These are phyloP conservation scores for Knipowitschia caucasica DNA, from an alignment of 2,797 vertebrate genomes.

Conservation along the genomic window DNA sequence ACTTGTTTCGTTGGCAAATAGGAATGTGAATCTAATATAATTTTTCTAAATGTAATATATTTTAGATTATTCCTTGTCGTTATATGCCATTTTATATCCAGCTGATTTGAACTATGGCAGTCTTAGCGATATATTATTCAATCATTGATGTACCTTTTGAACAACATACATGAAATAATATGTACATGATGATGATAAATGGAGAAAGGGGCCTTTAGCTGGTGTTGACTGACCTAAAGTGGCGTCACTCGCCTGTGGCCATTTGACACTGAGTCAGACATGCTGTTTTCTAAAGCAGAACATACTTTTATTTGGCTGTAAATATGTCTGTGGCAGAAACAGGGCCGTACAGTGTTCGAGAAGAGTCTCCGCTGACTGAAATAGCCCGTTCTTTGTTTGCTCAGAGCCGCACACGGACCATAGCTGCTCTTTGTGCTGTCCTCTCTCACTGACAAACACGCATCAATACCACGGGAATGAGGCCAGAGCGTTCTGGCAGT, in stretches of 20 bases:
- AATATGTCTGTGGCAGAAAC: slow-evolving; percentile 62
- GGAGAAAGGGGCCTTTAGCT: slow-evolving; percentile 4
- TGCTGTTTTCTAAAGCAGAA: slow-evolving; percentile 53
- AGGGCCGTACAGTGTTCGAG: slow-evolving; percentile 64
- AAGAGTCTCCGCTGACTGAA: slow-evolving; percentile 59
- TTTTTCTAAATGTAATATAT: no score
- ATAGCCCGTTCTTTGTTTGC: slow-evolving; percentile 67
- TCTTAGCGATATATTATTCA: no score
- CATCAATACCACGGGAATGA: slow-evolving; percentile 71
- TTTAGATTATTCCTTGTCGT: no score
- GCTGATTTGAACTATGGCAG: no score
- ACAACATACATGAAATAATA: not conserved
- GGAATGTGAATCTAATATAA: no score
- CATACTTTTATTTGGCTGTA: slow-evolving; percentile 57
- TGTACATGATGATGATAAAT: not conserved
- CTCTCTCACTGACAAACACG: slow-evolving; percentile 70
- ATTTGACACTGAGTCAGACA: slow-evolving; percentile 47
- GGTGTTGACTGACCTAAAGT: slow-evolving; percentile 16
- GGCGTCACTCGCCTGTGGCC: slow-evolving; percentile 33
- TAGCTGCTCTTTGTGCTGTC: slow-evolving; percentile 62
- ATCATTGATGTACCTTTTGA: no score
- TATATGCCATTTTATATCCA: no score
- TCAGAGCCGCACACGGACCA: slow-evolving; percentile 54
- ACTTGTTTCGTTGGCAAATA: no score
- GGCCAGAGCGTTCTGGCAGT: slow-evolving; percentile 67